phyloP scores from a whole-genome alignment of 2,113 vertebrate genomes.

The Aplodontia rufa region DNA sequence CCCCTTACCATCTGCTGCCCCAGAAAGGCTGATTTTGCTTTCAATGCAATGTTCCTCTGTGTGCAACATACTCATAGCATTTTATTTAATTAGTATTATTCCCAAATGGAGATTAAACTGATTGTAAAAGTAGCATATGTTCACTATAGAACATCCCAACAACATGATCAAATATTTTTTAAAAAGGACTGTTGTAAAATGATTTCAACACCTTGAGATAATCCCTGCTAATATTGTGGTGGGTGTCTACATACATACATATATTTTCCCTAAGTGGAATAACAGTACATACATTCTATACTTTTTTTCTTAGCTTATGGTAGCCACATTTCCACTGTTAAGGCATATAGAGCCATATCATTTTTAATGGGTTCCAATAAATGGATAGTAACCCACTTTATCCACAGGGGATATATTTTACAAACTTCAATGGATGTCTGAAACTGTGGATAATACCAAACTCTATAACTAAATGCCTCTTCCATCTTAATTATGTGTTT shows the following conservation, averaged over 20 bases:
- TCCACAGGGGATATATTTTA: not conserved
- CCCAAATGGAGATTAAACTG: not conserved
- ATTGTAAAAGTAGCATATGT: not conserved
- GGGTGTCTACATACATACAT: not conserved
- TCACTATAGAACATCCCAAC: not conserved
- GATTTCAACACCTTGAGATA: not conserved
- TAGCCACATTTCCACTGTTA: not conserved
- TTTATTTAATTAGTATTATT: slow-evolving; percentile 23
- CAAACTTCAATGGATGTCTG: not conserved
- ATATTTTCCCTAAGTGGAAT: not conserved
- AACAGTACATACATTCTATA: not conserved
- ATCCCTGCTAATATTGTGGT: no score
- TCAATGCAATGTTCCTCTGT: not conserved
- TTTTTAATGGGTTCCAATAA: not conserved
- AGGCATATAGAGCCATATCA: not conserved
- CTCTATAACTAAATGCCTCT: not conserved
- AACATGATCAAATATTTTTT: not conserved
- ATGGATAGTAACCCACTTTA: not conserved
- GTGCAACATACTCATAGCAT: not conserved
- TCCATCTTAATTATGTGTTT: not conserved
- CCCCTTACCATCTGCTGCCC: not conserved
- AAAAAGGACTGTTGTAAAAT: not conserved
- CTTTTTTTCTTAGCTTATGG: not conserved
- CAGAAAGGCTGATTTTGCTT: not conserved
- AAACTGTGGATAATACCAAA: not conserved